phyloP scores from a whole-genome alignment of 2,888 invertebrate genomes.

The Fissipunctia ypsillon region DNA sequence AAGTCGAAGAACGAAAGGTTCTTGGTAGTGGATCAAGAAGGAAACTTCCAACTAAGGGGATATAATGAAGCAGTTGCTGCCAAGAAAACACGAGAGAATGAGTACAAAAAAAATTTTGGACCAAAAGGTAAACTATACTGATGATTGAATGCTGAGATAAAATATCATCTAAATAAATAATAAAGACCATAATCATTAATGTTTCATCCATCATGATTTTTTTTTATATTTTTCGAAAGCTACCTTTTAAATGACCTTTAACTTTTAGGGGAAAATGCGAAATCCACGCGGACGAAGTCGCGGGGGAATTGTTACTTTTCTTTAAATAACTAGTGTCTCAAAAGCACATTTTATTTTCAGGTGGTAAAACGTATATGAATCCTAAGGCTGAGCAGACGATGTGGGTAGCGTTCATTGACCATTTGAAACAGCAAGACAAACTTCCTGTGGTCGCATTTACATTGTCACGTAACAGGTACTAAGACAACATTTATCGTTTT shows the following conservation, averaged over 20 bases:
- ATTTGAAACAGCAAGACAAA: constrained; percentile 95
- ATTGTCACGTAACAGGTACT: constrained; percentile 96
- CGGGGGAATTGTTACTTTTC: background rate
- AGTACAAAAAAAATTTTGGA: constrained; percentile 87
- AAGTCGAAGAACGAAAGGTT: constrained; percentile 94
- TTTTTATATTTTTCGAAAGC: background rate
- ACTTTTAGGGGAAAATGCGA: background rate
- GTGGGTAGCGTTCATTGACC: constrained; percentile 95
- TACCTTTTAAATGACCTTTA: too few relatives aligned
- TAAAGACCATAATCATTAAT: background rate
- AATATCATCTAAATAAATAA: background rate
- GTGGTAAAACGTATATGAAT: constrained; percentile 83
- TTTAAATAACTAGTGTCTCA: background rate
- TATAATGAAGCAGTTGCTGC: constrained; percentile 91
- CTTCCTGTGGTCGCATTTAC: constrained; percentile 98
- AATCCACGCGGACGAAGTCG: background rate
- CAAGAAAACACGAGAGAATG: constrained; percentile 85
- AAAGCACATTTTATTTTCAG: constrained; percentile 63
- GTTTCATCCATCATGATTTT: background rate
- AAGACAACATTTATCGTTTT: background rate
- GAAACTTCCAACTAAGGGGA: constrained; percentile 93
- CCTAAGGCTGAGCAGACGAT: constrained; percentile 94
- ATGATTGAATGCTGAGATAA: background rate
- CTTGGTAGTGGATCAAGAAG: constrained; percentile 94
- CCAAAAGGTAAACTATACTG: constrained; percentile 80